A percentile compares a stretch with the other conserved stretches of the same genome.
These are phyloP conservation scores for Gallirallus australis DNA, from an alignment of 2,797 vertebrate genomes.

Conservation along the genomic window DNA sequence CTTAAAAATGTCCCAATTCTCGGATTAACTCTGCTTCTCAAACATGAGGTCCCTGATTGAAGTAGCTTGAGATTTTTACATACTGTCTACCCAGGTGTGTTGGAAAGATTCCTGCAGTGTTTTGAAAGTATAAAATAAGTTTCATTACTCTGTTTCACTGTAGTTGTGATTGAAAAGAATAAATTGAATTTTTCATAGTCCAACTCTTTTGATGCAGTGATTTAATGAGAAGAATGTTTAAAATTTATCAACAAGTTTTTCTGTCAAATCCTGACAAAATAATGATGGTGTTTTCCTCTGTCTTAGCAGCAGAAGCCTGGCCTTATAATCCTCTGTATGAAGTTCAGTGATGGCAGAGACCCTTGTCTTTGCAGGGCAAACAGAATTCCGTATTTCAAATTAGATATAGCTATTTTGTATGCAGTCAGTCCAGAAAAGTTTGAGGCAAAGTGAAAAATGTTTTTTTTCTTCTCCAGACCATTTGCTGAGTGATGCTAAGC, in stretches of 20 bases:
- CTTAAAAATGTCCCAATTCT: background rate
- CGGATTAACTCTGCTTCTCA: background rate
- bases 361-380: background rate
- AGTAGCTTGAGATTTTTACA: background rate
- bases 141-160: background rate
- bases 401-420: background rate
- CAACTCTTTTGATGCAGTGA: background rate
- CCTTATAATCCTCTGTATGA: background rate
- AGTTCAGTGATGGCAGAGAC: background rate
- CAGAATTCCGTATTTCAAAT: background rate
- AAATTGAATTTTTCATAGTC: background rate
- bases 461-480: background rate
- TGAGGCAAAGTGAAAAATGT: background rate
- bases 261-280: background rate
- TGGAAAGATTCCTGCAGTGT: background rate
- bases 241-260: background rate
- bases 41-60: background rate
- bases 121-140: background rate
- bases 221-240: background rate
- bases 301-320: background rate
- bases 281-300: background rate
- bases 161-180: background rate
- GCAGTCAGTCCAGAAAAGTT: background rate
- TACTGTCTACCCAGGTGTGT: background rate
- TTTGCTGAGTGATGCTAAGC: background rate